Conservation (phyloP, 2,113 vertebrate genomes). For the Entomyzon cyanotis region DNA sequence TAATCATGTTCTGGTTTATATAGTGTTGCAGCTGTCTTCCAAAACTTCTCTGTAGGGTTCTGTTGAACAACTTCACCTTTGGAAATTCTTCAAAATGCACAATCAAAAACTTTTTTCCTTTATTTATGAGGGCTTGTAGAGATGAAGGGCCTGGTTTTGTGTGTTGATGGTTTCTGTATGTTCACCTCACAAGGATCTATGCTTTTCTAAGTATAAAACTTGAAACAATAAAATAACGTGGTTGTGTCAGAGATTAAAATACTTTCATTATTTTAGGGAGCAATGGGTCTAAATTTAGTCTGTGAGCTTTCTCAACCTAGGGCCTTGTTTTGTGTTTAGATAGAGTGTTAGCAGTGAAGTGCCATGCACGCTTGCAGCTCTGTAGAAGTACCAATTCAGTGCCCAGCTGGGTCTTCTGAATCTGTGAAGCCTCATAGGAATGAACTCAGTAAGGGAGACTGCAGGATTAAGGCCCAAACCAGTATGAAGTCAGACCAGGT, state of each 20-base stretch:
- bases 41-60: not conserved
- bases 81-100: not conserved
- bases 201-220: not conserved
- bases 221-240: not conserved
- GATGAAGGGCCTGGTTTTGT: not conserved
- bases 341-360: not conserved
- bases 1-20: not conserved
- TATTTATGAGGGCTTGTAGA: not conserved
- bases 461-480: not conserved
- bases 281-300: not conserved
- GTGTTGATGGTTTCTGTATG: not conserved
- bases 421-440: not conserved
- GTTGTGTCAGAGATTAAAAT: not conserved
- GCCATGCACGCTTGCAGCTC: fast-evolving
- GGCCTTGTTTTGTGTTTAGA: not conserved
- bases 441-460: not conserved
- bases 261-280: not conserved
- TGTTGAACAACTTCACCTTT: not conserved
- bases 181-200: not conserved
- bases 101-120: not conserved
- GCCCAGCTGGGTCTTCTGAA: not conserved
- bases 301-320: not conserved
- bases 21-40: not conserved
- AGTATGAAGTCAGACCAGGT: not conserved
- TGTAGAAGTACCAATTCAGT: not conserved